Percentiles rank a stretch among this genome's conserved stretches.
These are phyloP conservation scores for Acipenser ruthenus DNA, from an alignment of 2,797 vertebrate species.

Conservation along the genomic window DNA sequence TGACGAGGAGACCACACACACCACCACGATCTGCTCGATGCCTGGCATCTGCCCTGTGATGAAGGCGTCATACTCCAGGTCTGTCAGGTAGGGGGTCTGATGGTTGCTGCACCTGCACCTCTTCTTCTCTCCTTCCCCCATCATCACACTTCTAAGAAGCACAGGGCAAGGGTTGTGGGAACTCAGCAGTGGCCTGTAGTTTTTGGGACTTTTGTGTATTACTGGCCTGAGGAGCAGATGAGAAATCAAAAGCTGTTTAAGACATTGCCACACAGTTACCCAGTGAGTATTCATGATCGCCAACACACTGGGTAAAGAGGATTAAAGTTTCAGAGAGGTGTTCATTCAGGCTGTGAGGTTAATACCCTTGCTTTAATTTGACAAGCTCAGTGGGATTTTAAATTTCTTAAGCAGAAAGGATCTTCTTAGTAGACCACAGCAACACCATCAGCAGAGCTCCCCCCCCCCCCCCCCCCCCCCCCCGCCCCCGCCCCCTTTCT, in stretches of 20 bases:
- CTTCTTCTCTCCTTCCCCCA: slow-evolving; percentile 29
- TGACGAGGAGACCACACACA: slow-evolving; percentile 41
- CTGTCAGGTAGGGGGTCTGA: slow-evolving; percentile 55
- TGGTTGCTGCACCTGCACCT: slow-evolving; percentile 48
- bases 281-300: neutral
- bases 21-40: slow-evolving; percentile 52
- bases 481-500: too few species aligned
- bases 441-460: too few species aligned
- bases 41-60: slow-evolving; percentile 40
- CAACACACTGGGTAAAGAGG: neutral
- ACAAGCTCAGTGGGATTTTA: neutral
- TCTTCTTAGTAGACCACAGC: neutral
- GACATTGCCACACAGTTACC: neutral
- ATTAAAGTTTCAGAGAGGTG: neutral
- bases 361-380: neutral
- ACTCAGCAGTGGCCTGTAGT: neutral
- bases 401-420: neutral
- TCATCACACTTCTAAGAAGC: slow-evolving; percentile 43
- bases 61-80: slow-evolving; percentile 61
- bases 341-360: neutral
- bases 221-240: slow-evolving; percentile 31
- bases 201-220: slow-evolving; percentile 23
- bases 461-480: too few species aligned
- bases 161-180: slow-evolving; percentile 39
- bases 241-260: neutral